Evolutionary conservation across 2,888 invertebrate genomes (phyloP).

Genomic region (Yponomeuta evonymella): DNA sequence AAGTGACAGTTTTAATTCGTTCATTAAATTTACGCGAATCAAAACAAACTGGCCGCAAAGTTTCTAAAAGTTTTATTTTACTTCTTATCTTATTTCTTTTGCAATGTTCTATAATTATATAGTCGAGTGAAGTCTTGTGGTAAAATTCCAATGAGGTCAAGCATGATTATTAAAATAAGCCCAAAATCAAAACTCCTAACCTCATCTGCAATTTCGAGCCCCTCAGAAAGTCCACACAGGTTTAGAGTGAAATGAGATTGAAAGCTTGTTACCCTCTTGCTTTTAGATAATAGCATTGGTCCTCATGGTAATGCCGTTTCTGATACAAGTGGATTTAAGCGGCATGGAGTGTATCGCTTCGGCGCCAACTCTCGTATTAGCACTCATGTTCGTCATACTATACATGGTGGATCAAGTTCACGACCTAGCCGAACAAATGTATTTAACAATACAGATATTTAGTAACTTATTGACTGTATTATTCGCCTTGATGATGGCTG

Average conservation of each 20-base stretch:
- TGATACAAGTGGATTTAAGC: conserved; percentile 39
- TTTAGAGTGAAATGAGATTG: neutral
- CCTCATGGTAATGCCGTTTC: conserved; percentile 60
- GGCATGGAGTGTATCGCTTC: conserved; percentile 55
- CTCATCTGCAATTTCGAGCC: conserved; percentile 4
- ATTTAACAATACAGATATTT: conserved; percentile 43
- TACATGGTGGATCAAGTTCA: conserved; percentile 69
- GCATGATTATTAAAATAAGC: neutral
- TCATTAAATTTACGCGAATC: neutral
- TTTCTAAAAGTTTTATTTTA: neutral
- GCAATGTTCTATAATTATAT: no score
- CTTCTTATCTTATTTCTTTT: neutral
- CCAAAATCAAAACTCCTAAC: neutral
- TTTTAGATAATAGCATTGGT: conserved; percentile 67
- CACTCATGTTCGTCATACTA: conserved; percentile 56
- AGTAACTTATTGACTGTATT: conserved; percentile 39
- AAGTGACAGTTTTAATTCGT: neutral
- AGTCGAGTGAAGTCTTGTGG: neutral
- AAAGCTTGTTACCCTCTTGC: conserved; percentile 31
- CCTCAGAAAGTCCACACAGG: conserved; percentile 10
- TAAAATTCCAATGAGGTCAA: neutral
- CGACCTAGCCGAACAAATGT: conserved; percentile 59
- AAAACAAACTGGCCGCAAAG: neutral
- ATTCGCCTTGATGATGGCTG: conserved; percentile 28
- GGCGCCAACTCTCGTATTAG: conserved; percentile 56